Base-by-base conservation (phyloP, 2,888 invertebrate species). In the Eristalinus aeneus region DNA sequence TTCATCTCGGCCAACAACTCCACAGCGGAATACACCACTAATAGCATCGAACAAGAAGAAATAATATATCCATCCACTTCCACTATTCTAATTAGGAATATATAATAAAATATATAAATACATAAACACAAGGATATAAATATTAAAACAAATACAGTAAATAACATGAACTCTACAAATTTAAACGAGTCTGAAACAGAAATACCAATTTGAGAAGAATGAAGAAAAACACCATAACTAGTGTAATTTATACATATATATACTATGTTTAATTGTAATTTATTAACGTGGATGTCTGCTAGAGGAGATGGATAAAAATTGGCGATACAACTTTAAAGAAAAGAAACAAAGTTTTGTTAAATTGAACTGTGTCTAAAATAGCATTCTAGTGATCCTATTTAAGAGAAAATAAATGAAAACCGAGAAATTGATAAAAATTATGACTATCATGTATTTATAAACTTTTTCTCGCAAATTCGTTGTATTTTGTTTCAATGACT, bases 1-100 rank as follows among this genome's bases (percentile, higher is more conserved):
- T 93, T 96, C 96, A 88, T 96, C 96, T 88, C 95, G 98, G 94
- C 96, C 97, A 88, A 95, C 96, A 89, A 97, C 97, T 91, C 97
- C 97, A 89, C 97, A 97, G 91, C 95, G 96, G 91, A 96, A 96
- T 93, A 95, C 93, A 61, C 95, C 95, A 88, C 89, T 91, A 89
- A 90, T 92, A 90, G 89, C 92, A 89, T 90, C 92, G 90, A 92
- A 92, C 89, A 92, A 92, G 90, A 92, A 92, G 89, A 92, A 92
- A 92, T 92, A 92, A 92, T 92, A 91, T 89, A 92, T 92, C 91
- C 91, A 92, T 91, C 91, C 91, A 90, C 92, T 91, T 92, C 92
- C 91, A 91, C 90, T 91, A 91, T 90, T 91, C 90, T 92, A 90
- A 92, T 90, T 61, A 89, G 86, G 64, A 81, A 80, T n/a, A n/a